phyloP scores from a whole-genome alignment of 2,888 invertebrate species.

The Oeneis ivallda region DNA sequence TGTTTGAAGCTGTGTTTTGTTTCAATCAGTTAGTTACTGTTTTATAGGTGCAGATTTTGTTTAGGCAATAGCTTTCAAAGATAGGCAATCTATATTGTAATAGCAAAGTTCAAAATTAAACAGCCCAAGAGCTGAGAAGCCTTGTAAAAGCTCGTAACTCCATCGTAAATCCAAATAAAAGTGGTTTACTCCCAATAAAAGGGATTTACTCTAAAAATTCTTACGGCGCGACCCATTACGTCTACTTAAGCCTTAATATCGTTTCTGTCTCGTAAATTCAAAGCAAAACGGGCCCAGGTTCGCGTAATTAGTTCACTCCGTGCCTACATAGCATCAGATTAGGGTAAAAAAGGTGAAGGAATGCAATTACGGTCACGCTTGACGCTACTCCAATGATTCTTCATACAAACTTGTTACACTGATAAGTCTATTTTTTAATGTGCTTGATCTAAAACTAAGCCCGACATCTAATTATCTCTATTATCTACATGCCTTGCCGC shows the following conservation, averaged over 20 bases:
- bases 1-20: no score
- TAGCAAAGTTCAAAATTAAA: background rate
- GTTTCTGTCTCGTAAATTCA: conserved; percentile 53
- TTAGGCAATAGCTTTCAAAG: no score
- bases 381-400: no score
- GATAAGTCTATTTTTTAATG: no score
- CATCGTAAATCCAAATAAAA: conserved; percentile 18
- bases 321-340: conserved; percentile 40
- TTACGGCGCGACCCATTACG: conserved; percentile 45
- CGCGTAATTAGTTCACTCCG: conserved; percentile 49
- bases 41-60: no score
- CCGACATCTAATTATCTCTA: no score
- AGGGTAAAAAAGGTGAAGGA: conserved; percentile 42
- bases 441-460: no score
- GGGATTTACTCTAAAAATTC: conserved; percentile 36
- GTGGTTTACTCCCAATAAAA: conserved; percentile 19
- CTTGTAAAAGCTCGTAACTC: background rate
- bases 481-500: no score
- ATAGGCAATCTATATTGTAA: background rate
- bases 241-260: conserved; percentile 52
- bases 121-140: background rate
- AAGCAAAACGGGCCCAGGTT: conserved; percentile 38
- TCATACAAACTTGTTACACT: no score
- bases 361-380: conserved; percentile 34
- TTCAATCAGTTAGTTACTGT: no score